These are phyloP conservation scores for Brachionus angularis DNA, from an alignment of 1,140 invertebrate genomes.

Conservation along the genomic window DNA sequence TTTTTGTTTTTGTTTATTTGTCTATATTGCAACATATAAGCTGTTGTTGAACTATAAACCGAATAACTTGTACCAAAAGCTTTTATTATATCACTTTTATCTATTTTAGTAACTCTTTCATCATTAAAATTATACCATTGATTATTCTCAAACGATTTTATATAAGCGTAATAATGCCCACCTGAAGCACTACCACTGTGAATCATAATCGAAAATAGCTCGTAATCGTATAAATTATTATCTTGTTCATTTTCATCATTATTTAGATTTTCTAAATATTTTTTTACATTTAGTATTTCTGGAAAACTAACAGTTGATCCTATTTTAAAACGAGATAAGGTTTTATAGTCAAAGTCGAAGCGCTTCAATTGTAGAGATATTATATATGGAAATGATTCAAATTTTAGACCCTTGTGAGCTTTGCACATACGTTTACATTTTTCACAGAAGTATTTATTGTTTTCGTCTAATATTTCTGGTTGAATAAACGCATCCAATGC, in stretches of 20 bases:
- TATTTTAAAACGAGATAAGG: slow-evolving; percentile 97
- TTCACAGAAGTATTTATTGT: slow-evolving; percentile 99
- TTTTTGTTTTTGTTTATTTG: slow-evolving; percentile 72
- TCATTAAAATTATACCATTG: slow-evolving; percentile 65
- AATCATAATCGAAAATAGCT: slow-evolving; percentile 92
- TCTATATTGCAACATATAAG: slow-evolving; percentile 87
- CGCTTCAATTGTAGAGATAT: slow-evolving; percentile 95
- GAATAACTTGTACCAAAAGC: slow-evolving; percentile 43
- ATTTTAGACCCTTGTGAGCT: slow-evolving; percentile 96
- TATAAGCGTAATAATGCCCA: slow-evolving; percentile 89
- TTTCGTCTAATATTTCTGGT: slow-evolving; percentile 92
- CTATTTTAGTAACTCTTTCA: slow-evolving; percentile 59
- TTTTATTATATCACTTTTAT: slow-evolving; percentile 39
- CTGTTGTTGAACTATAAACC: slow-evolving; percentile 73
- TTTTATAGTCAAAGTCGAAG: slow-evolving; percentile 93
- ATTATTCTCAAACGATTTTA: slow-evolving; percentile 66
- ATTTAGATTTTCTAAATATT: slow-evolving; percentile 75
- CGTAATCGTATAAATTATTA: slow-evolving; percentile 77
- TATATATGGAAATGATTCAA: slow-evolving; percentile 91
- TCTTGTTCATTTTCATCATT: slow-evolving; percentile 64
- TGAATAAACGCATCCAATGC: slow-evolving; percentile 96
- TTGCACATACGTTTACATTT: slow-evolving; percentile 81
- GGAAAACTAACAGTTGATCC: slow-evolving; percentile 93
- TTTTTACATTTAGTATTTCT: slow-evolving; percentile 77
- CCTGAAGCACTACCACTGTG: slow-evolving; percentile 84